Conservation (phyloP, 2,888 invertebrate species). For the Hermaeophaga mercurialis region DNA sequence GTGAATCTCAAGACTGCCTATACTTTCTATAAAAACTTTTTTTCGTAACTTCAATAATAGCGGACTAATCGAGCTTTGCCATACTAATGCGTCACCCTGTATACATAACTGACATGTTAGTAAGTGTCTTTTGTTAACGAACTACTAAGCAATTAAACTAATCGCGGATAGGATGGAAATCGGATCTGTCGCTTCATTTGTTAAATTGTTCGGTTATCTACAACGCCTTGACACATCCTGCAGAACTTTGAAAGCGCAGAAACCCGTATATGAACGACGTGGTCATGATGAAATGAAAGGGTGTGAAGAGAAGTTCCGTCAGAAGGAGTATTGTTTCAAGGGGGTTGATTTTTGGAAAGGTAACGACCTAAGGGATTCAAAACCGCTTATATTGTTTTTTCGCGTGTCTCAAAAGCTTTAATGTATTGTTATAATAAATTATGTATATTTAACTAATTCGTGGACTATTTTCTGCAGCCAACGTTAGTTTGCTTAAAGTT, state of each 20-base stretch:
- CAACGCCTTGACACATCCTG: slow-evolving; percentile 22
- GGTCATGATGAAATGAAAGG: neutral
- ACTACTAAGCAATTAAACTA: neutral
- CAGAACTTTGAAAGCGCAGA: slow-evolving; percentile 19
- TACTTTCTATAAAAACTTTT: too few species aligned
- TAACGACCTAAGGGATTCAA: neutral
- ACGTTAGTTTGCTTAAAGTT: too few species aligned
- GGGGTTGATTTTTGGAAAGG: neutral
- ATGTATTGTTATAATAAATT: too few species aligned
- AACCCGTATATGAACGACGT: neutral
- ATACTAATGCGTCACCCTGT: too few species aligned
- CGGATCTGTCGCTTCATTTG: slow-evolving; percentile 11
- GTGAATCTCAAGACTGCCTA: too few species aligned
- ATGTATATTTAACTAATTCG: too few species aligned
- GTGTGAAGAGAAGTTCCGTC: neutral
- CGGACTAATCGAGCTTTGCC: too few species aligned
- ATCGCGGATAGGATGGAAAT: neutral
- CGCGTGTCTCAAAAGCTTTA: too few species aligned
- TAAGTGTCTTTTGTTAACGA: slow-evolving; percentile 5
- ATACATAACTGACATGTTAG: neutral
- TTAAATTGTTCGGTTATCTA: slow-evolving; percentile 23
- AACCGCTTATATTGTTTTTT: too few species aligned
- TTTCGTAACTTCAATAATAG: too few species aligned
- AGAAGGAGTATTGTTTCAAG: neutral
- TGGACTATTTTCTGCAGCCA: too few species aligned